Conservation (phyloP, 1,140 invertebrate genomes). For the Neuroterus valhalla region DNA sequence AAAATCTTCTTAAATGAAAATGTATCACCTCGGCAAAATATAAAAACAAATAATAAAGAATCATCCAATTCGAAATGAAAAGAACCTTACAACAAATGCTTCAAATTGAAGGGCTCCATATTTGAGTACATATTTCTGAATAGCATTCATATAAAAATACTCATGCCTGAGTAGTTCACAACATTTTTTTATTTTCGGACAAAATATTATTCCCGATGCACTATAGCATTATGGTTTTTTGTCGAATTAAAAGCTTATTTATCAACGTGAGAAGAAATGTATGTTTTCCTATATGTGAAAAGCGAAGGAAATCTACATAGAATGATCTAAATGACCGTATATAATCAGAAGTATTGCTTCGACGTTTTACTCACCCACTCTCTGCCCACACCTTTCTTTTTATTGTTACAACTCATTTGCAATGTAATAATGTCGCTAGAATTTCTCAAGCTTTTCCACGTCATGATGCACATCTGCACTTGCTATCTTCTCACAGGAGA, state of each 20-base stretch:
- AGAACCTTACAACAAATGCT: no score
- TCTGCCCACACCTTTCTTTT: slow-evolving; percentile 28
- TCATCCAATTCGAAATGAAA: no score
- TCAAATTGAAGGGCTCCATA: no score
- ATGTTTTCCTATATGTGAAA: not conserved
- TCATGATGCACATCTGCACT: slow-evolving; percentile 1
- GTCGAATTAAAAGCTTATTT: not conserved
- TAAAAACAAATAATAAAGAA: no score
- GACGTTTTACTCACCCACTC: slow-evolving; percentile 16
- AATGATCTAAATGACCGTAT: slow-evolving; percentile 24
- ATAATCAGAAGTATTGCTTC: slow-evolving; percentile 13
- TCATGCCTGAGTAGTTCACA: no score
- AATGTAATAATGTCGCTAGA: slow-evolving; percentile 2
- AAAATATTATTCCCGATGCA: no score
- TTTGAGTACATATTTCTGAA: no score
- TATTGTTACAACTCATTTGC: slow-evolving; percentile 29
- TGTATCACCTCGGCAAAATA: no score
- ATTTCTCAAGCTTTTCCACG: not conserved
- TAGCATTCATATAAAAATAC: no score
- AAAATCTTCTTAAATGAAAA: no score
- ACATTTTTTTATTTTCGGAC: no score
- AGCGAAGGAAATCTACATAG: slow-evolving; percentile 9
- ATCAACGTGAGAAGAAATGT: not conserved
- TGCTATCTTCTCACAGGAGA: not conserved
- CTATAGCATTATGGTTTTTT: no score